Percentiles rank a stretch among this genome's conserved stretches.
These are phyloP conservation scores for Paedocypris micromegethes DNA, from an alignment of 2,797 vertebrate species.

Conservation along the genomic window DNA sequence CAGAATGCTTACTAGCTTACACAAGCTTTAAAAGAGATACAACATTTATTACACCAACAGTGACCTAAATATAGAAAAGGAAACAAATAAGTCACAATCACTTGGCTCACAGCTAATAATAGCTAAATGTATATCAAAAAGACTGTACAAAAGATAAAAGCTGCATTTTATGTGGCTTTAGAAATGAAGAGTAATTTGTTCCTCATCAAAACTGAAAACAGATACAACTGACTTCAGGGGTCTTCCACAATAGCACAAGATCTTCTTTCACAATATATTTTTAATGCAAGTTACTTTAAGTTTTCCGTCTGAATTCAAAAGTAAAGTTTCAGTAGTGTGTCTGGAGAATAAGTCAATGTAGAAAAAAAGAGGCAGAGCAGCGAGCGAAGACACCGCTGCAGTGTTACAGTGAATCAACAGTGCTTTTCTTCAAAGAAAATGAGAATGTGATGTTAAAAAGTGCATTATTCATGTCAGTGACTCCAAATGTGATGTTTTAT, in stretches of 20 bases:
- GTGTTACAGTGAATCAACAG: background rate
- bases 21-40: too few species aligned
- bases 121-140: too few species aligned
- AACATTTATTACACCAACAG: too few species aligned
- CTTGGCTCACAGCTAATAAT: too few species aligned
- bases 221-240: slow-evolving; percentile 4
- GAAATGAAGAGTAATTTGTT: too few species aligned
- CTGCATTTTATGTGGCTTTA: too few species aligned
- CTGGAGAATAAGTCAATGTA: slow-evolving; percentile 7
- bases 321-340: background rate
- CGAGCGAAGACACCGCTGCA: slow-evolving; percentile 1
- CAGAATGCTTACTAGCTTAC: too few species aligned
- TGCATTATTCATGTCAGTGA: slow-evolving; percentile 39
- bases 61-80: too few species aligned
- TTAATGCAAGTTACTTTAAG: slow-evolving; percentile 11
- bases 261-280: slow-evolving; percentile 14
- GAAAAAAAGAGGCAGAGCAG: slow-evolving; percentile 3
- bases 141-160: too few species aligned
- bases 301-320: slow-evolving; percentile 28
- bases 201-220: slow-evolving; percentile 3
- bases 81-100: too few species aligned
- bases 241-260: slow-evolving; percentile 7
- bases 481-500: slow-evolving; percentile 26
- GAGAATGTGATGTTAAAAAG: slow-evolving; percentile 29
- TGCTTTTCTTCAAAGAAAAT: slow-evolving; percentile 11